phyloP scores from a whole-genome alignment of 1,140 invertebrate genomes.

The Aphaenogaster rudis region DNA sequence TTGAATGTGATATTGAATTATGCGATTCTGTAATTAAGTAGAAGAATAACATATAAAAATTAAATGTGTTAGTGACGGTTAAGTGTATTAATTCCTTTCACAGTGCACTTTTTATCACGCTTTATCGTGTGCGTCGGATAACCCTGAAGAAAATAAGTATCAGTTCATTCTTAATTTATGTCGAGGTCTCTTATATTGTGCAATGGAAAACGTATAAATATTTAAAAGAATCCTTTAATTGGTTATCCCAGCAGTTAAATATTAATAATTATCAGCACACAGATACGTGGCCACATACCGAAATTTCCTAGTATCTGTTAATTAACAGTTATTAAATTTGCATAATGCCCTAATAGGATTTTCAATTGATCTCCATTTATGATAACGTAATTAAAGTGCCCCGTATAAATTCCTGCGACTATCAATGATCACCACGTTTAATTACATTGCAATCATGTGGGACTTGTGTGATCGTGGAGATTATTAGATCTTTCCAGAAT shows the following conservation, averaged over 20 bases:
- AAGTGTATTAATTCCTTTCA: background rate
- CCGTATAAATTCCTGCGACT: conserved; percentile 36
- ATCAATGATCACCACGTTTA: conserved; percentile 28
- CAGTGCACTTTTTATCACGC: conserved; percentile 21
- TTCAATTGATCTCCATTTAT: conserved; percentile 57
- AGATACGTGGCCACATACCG: background rate
- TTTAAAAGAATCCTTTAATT: background rate
- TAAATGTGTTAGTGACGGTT: background rate
- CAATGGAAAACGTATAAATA: background rate
- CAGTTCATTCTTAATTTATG: conserved; percentile 36
- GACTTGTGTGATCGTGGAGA: conserved; percentile 27
- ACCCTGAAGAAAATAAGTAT: conserved; percentile 8
- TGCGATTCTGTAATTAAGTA: background rate
- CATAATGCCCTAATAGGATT: conserved; percentile 60
- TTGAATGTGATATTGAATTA: background rate
- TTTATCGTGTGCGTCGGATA: conserved; percentile 47
- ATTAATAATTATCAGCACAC: conserved; percentile 11
- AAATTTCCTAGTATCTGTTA: conserved; percentile 31
- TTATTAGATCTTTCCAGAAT: conserved; percentile 29
- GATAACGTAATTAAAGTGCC: conserved; percentile 57
- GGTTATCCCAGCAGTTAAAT: background rate
- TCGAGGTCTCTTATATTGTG: background rate
- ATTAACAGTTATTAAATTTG: conserved; percentile 62
- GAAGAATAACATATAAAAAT: background rate
- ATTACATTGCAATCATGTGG: conserved; percentile 30